phyloP scores from a whole-genome alignment of 2,888 invertebrate species.

The Amorpha juglandis region DNA sequence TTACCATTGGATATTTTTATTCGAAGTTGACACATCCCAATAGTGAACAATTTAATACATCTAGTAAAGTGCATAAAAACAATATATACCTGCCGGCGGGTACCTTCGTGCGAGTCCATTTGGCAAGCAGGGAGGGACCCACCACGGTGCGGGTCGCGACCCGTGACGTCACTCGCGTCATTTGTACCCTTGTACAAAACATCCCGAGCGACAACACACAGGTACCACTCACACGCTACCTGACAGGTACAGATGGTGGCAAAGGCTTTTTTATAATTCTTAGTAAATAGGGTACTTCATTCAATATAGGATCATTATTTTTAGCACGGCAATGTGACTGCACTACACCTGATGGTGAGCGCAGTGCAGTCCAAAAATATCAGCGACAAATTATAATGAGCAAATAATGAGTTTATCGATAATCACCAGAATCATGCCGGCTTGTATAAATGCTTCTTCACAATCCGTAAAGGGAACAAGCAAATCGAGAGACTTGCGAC shows the following conservation, averaged over 20 bases:
- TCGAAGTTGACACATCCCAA: background rate
- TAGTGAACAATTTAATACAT: constrained; percentile 13
- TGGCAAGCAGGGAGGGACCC: constrained; percentile 24
- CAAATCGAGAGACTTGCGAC: no score
- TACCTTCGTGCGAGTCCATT: constrained; percentile 30
- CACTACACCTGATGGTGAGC: no score
- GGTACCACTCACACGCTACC: constrained; percentile 25
- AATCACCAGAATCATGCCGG: no score
- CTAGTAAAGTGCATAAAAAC: constrained; percentile 16
- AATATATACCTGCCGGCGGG: background rate
- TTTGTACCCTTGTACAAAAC: constrained; percentile 23
- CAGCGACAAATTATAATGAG: no score
- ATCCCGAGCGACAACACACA: constrained; percentile 9
- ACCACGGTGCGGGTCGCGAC: background rate
- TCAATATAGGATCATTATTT: no score
- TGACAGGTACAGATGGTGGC: background rate
- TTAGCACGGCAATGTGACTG: no score
- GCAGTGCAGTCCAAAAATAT: no score
- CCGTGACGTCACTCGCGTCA: constrained; percentile 19
- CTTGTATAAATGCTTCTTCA: no score
- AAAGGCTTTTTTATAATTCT: background rate
- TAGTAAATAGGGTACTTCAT: no score
- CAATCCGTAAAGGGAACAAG: no score
- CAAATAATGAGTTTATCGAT: no score
- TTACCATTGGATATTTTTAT: background rate